phyloP scores from a whole-genome alignment of 2,888 invertebrate species.

The Heteromurus nitidus region DNA sequence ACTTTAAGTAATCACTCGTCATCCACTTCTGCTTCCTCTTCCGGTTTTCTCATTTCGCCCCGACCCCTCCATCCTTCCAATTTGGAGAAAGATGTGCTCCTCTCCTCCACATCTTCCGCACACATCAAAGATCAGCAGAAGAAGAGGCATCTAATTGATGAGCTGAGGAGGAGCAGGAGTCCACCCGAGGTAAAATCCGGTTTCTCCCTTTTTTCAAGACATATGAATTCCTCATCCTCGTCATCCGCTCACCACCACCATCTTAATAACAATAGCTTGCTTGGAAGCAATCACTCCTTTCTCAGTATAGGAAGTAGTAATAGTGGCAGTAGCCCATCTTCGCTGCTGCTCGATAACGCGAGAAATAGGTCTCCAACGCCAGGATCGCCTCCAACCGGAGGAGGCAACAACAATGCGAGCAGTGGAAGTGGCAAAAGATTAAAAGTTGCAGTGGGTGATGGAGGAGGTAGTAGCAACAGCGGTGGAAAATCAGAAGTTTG shows the following conservation, averaged over 20 bases:
- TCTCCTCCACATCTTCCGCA: background rate
- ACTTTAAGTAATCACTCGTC: slow-evolving; percentile 47
- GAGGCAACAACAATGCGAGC: background rate
- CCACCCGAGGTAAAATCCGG: slow-evolving; percentile 61
- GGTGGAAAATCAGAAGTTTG: slow-evolving; percentile 69
- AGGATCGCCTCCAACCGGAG: slow-evolving; percentile 46
- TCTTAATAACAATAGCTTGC: slow-evolving; percentile 52
- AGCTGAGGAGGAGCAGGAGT: slow-evolving; percentile 67
- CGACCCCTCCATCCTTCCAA: slow-evolving; percentile 45
- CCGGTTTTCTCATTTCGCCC: slow-evolving; percentile 64
- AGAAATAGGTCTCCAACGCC: slow-evolving; percentile 47
- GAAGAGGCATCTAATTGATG: slow-evolving; percentile 71
- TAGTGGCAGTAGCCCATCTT: background rate
- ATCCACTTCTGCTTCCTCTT: slow-evolving; percentile 31
- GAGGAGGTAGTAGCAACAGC: slow-evolving; percentile 8
- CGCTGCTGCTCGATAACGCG: slow-evolving; percentile 30
- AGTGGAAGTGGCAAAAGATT: slow-evolving; percentile 34
- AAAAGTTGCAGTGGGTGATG: slow-evolving; percentile 35
- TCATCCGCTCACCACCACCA: no score
- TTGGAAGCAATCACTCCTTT: slow-evolving; percentile 45
- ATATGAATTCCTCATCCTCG: background rate
- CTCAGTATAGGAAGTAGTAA: slow-evolving; percentile 45
- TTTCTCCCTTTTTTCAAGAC: slow-evolving; percentile 53
- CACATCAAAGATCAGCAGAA: slow-evolving; percentile 44
- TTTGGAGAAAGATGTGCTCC: slow-evolving; percentile 29